Evolutionary conservation across 2,113 vertebrate genomes (phyloP).

Genomic region (Dipodomys stephensi): DNA sequence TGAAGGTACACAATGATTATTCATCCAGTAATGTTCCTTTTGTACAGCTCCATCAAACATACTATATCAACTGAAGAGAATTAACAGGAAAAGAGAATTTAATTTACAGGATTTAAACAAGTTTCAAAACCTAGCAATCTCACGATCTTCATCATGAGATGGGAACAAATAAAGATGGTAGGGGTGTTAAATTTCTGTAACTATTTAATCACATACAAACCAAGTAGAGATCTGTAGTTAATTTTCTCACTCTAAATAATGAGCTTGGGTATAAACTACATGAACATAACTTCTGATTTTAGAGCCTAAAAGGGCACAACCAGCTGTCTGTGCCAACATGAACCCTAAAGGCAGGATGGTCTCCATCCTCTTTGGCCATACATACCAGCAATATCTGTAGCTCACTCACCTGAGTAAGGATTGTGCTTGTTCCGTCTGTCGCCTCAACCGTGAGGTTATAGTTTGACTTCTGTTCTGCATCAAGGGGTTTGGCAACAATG

Average conservation of each 20-base stretch:
- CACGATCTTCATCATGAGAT: not conserved
- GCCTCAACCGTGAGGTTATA: slow-evolving; percentile 99
- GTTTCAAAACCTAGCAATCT: not conserved
- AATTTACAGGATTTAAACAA: not conserved
- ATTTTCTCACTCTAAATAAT: not conserved
- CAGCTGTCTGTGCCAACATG: accelerated
- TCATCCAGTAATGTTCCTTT: not conserved
- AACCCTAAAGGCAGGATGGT: accelerated
- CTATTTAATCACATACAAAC: not conserved
- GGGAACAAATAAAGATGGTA: not conserved
- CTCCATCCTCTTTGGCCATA: slow-evolving; percentile 65
- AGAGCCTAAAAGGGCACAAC: not conserved
- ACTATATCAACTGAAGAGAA: not conserved
- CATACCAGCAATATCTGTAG: slow-evolving; percentile 77
- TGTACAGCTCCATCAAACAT: not conserved
- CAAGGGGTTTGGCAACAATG: slow-evolving; percentile 95
- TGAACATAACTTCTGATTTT: not conserved
- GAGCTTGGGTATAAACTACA: accelerated
- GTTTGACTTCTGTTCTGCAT: slow-evolving; percentile 96
- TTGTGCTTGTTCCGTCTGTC: slow-evolving; percentile 95
- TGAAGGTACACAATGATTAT: not conserved
- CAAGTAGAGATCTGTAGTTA: not conserved
- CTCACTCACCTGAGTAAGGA: slow-evolving; percentile 95
- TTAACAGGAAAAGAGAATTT: not conserved
- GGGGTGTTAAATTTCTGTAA: not conserved